Evolutionary conservation across 2,113 vertebrate genomes (phyloP).

Genomic region (Amblyornis subalaris): DNA sequence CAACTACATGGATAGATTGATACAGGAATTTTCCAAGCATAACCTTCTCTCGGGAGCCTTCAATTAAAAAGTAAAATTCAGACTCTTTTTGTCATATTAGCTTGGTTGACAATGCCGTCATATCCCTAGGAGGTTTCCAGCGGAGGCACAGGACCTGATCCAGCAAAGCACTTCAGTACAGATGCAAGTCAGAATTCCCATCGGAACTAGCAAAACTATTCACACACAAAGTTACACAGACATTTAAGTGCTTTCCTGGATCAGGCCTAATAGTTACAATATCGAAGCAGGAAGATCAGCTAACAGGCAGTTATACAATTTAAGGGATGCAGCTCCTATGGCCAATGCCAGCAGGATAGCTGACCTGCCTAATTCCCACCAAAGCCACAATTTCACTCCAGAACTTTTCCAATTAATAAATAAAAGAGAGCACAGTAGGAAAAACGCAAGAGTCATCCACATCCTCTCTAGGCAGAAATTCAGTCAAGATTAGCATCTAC

Average conservation of each 20-base stretch:
- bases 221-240: background rate
- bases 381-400: background rate
- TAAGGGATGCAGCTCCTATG: background rate
- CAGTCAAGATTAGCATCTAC: background rate
- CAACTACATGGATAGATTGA: background rate
- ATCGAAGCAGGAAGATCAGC: background rate
- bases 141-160: background rate
- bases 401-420: background rate
- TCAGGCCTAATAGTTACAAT: background rate
- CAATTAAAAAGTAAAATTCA: background rate
- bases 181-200: background rate
- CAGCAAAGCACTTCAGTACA: slow-evolving; percentile 22
- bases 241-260: slow-evolving; percentile 31
- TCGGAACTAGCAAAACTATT: background rate
- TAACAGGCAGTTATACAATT: background rate
- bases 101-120: background rate
- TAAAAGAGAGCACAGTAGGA: background rate
- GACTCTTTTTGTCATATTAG: background rate
- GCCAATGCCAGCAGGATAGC: background rate
- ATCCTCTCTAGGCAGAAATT: background rate
- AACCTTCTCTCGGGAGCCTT: background rate
- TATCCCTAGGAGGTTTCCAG: background rate
- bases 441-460: background rate
- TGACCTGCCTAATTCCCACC: background rate
- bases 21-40: background rate